Conservation (phyloP, 2,888 invertebrate genomes). For the Trachelus tabidus region DNA sequence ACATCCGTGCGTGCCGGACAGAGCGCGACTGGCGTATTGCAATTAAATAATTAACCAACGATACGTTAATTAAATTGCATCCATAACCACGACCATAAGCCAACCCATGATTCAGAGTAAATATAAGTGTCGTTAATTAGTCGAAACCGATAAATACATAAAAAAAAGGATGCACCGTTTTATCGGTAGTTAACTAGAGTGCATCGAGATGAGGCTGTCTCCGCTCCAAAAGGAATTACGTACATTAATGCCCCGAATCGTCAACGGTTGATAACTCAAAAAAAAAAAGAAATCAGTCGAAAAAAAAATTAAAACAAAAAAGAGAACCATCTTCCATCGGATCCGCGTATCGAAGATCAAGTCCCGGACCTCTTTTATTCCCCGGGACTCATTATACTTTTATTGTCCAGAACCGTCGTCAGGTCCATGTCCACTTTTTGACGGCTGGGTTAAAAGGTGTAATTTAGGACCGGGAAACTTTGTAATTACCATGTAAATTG, state of each 20-base stretch:
- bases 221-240: not conserved
- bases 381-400: not conserved
- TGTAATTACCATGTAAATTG: slow-evolving; percentile 49
- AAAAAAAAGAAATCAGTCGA: not conserved
- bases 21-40: not conserved
- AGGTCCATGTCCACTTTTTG: slow-evolving; percentile 8
- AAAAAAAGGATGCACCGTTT: not conserved
- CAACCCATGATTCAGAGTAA: not conserved
- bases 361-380: not conserved
- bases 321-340: not conserved
- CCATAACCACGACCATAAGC: not conserved
- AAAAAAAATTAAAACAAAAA: not conserved
- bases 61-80: not conserved
- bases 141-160: not conserved
- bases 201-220: not conserved
- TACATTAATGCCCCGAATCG: not conserved
- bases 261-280: not conserved
- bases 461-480: slow-evolving; percentile 43
- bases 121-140: not conserved
- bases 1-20: too few relatives aligned
- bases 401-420: slow-evolving; percentile 5
- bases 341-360: not conserved
- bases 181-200: not conserved
- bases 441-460: slow-evolving; percentile 29
- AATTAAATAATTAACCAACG: not conserved